Evolutionary conservation across 1,140 invertebrate genomes (phyloP).

Genomic region (Gryon sp.): DNA sequence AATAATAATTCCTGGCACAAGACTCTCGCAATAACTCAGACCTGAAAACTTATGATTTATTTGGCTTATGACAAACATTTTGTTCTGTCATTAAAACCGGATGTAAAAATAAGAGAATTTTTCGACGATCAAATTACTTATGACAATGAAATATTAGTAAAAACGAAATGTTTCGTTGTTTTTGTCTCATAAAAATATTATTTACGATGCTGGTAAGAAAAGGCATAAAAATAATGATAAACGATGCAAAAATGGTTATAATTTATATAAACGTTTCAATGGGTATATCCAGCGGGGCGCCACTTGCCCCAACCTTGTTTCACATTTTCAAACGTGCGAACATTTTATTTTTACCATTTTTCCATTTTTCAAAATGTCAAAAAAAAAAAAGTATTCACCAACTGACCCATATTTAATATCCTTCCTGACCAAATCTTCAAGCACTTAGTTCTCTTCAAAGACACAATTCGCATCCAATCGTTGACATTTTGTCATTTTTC

Average conservation of each 20-base stretch:
- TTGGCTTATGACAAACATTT: conserved; percentile 26
- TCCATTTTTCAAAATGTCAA: conserved; percentile 64
- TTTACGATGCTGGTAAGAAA: conserved; percentile 65
- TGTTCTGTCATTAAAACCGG: conserved; percentile 32
- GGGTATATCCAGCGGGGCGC: conserved; percentile 44
- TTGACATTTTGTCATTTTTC: conserved; percentile 39
- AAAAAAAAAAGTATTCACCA: conserved; percentile 18
- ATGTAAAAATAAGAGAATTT: too few relatives aligned
- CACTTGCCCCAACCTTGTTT: conserved; percentile 42
- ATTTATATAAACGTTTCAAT: conserved; percentile 66
- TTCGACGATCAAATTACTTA: conserved; percentile 50
- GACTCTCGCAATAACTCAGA: background rate
- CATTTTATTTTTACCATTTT: conserved; percentile 46
- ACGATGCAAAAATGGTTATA: conserved; percentile 69
- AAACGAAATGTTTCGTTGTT: conserved; percentile 52
- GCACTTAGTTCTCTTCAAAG: conserved; percentile 26
- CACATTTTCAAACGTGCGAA: conserved; percentile 30
- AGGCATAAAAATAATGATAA: conserved; percentile 44
- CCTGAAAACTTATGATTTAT: conserved; percentile 9
- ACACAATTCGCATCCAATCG: conserved; percentile 43
- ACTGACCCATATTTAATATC: conserved; percentile 63
- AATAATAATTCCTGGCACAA: background rate
- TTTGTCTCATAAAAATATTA: conserved; percentile 65
- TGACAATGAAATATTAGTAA: conserved; percentile 58
- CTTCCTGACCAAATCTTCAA: conserved; percentile 10